Percentiles rank a stretch among this genome's conserved stretches.
phyloP scores from a whole-genome alignment of 2,797 vertebrate genomes.

The Echiichthys vipera region DNA sequence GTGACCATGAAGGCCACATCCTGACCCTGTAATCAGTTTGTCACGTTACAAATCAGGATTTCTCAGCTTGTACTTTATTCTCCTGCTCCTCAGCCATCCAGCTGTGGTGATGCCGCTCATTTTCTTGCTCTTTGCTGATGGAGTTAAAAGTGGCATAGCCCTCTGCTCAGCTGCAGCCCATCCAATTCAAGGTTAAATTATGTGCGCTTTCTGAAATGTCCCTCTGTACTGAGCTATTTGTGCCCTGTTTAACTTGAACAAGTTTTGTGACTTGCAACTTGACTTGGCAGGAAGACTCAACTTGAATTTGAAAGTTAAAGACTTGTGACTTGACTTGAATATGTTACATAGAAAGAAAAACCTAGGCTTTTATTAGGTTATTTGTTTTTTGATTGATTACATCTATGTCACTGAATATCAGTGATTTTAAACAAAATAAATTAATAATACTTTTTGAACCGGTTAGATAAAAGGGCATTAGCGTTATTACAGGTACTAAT shows the following conservation, averaged over 20 bases:
- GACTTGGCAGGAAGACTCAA: too few relatives aligned
- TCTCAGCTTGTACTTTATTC: slow-evolving; percentile 25
- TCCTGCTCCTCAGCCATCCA: slow-evolving; percentile 27
- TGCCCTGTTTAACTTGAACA: slow-evolving; percentile 59
- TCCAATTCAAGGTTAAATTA: slow-evolving; percentile 74
- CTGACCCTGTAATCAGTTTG: slow-evolving; percentile 18
- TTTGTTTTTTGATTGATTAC: too few relatives aligned
- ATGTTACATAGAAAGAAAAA: too few relatives aligned
- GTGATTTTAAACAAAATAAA: too few relatives aligned
- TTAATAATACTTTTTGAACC: too few relatives aligned
- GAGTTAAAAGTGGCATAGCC: slow-evolving; percentile 50
- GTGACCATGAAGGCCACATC: slow-evolving; percentile 24
- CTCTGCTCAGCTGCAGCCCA: slow-evolving; percentile 54
- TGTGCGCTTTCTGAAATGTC: slow-evolving; percentile 64
- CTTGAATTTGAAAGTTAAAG: too few relatives aligned
- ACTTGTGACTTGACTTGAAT: too few relatives aligned
- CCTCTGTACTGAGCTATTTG: slow-evolving; percentile 60
- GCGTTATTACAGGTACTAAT: too few relatives aligned
- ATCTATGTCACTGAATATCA: too few relatives aligned
- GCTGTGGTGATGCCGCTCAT: slow-evolving; percentile 45
- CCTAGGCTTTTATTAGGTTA: too few relatives aligned
- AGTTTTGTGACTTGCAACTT: slow-evolving; percentile 56
- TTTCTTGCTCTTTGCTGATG: slow-evolving; percentile 64
- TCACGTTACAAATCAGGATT: slow-evolving; percentile 26
- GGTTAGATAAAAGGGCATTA: too few relatives aligned